Conservation (phyloP, 1,140 invertebrate genomes). For the Drosophila yakuba region DNA sequence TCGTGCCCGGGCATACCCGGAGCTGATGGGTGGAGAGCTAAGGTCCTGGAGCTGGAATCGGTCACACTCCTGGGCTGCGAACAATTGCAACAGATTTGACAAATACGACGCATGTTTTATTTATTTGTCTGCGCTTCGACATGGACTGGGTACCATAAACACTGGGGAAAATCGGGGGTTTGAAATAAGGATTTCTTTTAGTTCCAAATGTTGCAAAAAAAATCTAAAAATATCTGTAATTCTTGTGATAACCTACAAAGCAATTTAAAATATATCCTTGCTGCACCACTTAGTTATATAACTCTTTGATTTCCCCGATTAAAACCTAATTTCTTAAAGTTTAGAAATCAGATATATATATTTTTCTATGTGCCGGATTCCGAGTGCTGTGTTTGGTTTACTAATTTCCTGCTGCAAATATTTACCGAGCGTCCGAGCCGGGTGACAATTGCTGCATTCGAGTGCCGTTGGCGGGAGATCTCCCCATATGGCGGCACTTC, state of each 20-base stretch:
- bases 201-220: no score
- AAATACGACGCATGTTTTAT: slow-evolving; percentile 70
- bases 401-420: slow-evolving; percentile 74
- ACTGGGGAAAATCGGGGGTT: neutral
- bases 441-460: slow-evolving; percentile 75
- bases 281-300: no score
- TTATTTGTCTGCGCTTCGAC: slow-evolving; percentile 46
- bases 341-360: no score
- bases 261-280: no score
- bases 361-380: slow-evolving; percentile 13
- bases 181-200: neutral
- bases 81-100: slow-evolving; percentile 74
- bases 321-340: no score
- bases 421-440: slow-evolving; percentile 57
- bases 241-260: no score
- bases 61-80: slow-evolving; percentile 23
- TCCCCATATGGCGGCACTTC: slow-evolving; percentile 69
- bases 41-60: slow-evolving; percentile 27
- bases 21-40: neutral
- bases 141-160: neutral
- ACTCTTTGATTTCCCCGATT: no score
- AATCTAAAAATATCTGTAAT: no score
- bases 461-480: slow-evolving; percentile 42
- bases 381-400: slow-evolving; percentile 64
- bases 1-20: slow-evolving; percentile 38